phyloP scores from a whole-genome alignment of 2,888 invertebrate species.

The Sturmia bella region DNA sequence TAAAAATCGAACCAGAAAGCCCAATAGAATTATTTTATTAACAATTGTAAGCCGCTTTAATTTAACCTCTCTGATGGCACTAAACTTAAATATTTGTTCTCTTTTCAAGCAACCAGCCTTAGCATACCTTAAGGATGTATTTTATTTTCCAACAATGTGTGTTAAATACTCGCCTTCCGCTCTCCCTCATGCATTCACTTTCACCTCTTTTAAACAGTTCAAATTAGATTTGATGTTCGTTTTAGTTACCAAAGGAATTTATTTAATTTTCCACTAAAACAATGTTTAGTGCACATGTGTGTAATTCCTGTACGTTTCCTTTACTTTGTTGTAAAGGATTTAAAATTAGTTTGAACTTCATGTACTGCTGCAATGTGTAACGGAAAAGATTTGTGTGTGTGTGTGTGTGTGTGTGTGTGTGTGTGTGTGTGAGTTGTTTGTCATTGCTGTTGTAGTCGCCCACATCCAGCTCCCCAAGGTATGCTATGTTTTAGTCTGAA shows the following conservation, averaged over 20 bases:
- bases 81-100: not conserved
- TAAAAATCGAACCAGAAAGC: too few species aligned
- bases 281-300: slow-evolving; percentile 24
- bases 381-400: slow-evolving; percentile 12
- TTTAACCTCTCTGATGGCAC: not conserved
- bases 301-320: slow-evolving; percentile 17
- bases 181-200: not conserved
- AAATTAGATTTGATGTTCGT: slow-evolving; percentile 46
- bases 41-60: not conserved
- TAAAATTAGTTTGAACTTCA: slow-evolving; percentile 50
- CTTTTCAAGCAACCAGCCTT: not conserved
- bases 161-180: not conserved
- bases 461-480: slow-evolving; percentile 19
- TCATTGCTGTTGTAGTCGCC: slow-evolving; percentile 5
- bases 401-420: too few species aligned
- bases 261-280: slow-evolving; percentile 55
- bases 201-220: not conserved
- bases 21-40: not conserved
- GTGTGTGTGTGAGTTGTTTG: too few species aligned
- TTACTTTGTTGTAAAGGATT: slow-evolving; percentile 53
- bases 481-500: slow-evolving; percentile 21
- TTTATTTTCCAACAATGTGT: slow-evolving; percentile 35
- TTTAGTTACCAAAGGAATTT: slow-evolving; percentile 46
- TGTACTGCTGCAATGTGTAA: slow-evolving; percentile 25
- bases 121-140: slow-evolving; percentile 31